A percentile compares a stretch with the other conserved stretches of the same genome.
Conservation (phyloP, 2,888 invertebrate genomes). For the Lepidochrysops patricia region DNA sequence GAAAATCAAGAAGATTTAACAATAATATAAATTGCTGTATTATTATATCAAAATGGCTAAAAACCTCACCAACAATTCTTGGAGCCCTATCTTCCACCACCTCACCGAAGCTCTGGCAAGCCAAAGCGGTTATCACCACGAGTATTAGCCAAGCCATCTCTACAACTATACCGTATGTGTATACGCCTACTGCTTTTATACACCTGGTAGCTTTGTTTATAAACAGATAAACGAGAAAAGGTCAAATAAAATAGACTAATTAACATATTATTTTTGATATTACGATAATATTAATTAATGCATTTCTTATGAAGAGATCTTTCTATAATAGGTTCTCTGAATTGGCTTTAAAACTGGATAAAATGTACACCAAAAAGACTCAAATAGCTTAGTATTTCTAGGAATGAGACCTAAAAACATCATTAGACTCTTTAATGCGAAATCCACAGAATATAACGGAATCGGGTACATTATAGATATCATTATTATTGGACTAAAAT, state of each 20-base stretch:
- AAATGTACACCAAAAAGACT: no score
- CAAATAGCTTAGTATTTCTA: no score
- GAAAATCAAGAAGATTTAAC: no score
- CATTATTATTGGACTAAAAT: no score
- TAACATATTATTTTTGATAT: neutral
- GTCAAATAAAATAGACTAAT: neutral
- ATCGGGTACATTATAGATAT: no score
- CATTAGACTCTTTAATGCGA: no score
- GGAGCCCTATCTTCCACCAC: constrained; percentile 31
- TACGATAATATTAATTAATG: neutral
- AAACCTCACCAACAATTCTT: constrained; percentile 49
- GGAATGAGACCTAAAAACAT: no score
- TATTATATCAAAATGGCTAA: no score
- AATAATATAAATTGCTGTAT: no score
- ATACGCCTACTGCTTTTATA: neutral
- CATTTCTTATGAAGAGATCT: neutral
- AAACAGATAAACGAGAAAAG: neutral
- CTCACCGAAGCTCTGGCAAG: constrained; percentile 48
- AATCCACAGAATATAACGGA: no score
- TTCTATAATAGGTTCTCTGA: neutral
- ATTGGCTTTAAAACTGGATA: neutral
- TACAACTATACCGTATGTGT: constrained; percentile 22
- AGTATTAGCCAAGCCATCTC: constrained; percentile 53
- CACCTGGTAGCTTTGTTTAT: neutral
- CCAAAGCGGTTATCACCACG: constrained; percentile 39